Base-by-base conservation (phyloP, 1,140 invertebrate species). In the Drosophila neocordata region DNA sequence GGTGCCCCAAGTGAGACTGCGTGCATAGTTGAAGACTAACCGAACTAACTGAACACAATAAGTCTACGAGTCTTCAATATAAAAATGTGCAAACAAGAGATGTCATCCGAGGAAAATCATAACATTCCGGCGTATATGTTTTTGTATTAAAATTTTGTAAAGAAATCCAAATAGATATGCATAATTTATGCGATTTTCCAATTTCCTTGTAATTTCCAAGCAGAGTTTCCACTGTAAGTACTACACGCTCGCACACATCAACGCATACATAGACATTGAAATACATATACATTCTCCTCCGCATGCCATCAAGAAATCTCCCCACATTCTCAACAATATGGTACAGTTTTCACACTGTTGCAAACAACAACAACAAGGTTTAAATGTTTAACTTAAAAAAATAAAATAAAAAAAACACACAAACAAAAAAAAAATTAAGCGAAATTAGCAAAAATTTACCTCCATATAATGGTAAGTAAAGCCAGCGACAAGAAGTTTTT, bases 331-430 rank as follows among this genome's bases (percentile, higher is more conserved):
- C 44, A 67, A 58, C 81, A 85, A 85, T 87, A 87, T 87, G 82
- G 82, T 85, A 85, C 82, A 85, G 82, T 85, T 85, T 72, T 61
- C 65, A 59, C 56, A 67, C 73, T 71, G 65, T 60, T 72, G 73
- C 31, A 35, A 34, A 56, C 53, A 56, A 55, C 52, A 55, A 55
- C 15, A 48, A 51, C 27, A 51, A 53, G 20, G 13, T 52, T 55
- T 44, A 18, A 34, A 2, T 37, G 4, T 65, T 62, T 35, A 56
- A 31, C 12, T 11, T 67, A 51, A 70, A 68, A 72, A 67, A 76
- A 63, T 66, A 63, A 67, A 44, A 12, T 31, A 52, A 66, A 63
- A 62, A 72, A 52, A 27, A 67, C 24, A 20, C 52, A 60, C 59
- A 34, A 24, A 64, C 61, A 76, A 44, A 11, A n/a, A 60, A 48